Evolutionary conservation across 2,113 vertebrate species (phyloP).

Genomic region (Castor canadensis): DNA sequence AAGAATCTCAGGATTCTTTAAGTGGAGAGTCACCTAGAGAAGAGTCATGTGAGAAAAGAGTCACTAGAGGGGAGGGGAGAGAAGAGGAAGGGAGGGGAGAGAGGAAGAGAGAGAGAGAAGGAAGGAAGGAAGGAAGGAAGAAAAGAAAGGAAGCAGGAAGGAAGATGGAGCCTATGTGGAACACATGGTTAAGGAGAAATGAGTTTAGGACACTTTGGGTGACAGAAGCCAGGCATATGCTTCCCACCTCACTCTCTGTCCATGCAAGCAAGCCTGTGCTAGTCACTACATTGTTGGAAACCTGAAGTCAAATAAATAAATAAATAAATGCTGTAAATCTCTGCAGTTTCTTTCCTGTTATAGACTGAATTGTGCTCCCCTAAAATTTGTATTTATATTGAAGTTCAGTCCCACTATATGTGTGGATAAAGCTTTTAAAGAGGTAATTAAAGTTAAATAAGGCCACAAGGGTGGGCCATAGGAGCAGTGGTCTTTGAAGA

Average conservation of each 20-base stretch:
- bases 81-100: too few species aligned
- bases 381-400: background rate
- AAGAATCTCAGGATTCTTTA: background rate
- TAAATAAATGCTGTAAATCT: background rate
- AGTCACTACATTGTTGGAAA: background rate
- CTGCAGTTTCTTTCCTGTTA: background rate
- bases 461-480: background rate
- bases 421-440: background rate
- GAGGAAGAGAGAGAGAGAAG: too few species aligned
- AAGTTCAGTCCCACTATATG: background rate
- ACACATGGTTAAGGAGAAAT: background rate
- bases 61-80: background rate
- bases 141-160: too few species aligned
- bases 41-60: too few species aligned
- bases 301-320: background rate
- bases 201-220: background rate
- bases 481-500: background rate
- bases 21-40: too few species aligned
- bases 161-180: background rate
- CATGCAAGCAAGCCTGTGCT: background rate
- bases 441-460: background rate
- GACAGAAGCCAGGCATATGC: background rate
- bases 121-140: too few species aligned
- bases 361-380: background rate
- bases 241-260: background rate